Base-by-base conservation (phyloP, 1,140 invertebrate species). In the Antheraea mylitta region DNA sequence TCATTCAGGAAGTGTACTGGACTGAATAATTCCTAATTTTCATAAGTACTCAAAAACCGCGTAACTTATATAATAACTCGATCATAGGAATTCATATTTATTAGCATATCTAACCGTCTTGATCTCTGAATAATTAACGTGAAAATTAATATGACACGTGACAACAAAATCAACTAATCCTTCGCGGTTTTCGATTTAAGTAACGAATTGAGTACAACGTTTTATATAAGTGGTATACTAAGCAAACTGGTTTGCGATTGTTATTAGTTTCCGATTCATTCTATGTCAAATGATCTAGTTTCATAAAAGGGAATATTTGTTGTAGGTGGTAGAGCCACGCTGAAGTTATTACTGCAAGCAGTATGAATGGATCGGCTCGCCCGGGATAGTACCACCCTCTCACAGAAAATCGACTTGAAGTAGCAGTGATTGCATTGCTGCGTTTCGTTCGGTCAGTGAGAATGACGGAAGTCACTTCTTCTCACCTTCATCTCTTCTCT, bases 21-120 rank as follows among this genome's bases (percentile, higher is more conserved):
- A 68, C 59, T 18, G 19, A 70, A 66, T 66, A 70, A 70, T 66
- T 69, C 72, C 72, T 70, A 71, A 74, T 74, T 71, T 75, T 72
- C 61, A 72, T 62, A 70, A 59, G 64, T 61, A 66, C 36, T 68
- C 62, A 60, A 62, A 19, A 10, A 37, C 67, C 70, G 68, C 59
- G 69, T 73, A 73, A 70, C 38, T 42, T 53, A 53, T 16, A 6
- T n/a, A 53, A 53, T 53, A 53, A 6, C 45, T 53, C 11, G 45
- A 53, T 13, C 11, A 53, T 53, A 53, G 13, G 10, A 53, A 53
- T 53, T 16, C 10, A 53, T 53, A 42, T 53, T 53, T 53, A 53
- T 16, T n/a, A n/a, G 11, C 13, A 5, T 53, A 53, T 16, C 13
- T 53, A 53, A 11, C 22, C 1, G 11, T 53, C 11, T 7, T 16